Percentiles rank a stretch among this genome's conserved stretches.
Evolutionary conservation across 2,113 vertebrate genomes (phyloP).

Genomic region (Sus scrofa): DNA sequence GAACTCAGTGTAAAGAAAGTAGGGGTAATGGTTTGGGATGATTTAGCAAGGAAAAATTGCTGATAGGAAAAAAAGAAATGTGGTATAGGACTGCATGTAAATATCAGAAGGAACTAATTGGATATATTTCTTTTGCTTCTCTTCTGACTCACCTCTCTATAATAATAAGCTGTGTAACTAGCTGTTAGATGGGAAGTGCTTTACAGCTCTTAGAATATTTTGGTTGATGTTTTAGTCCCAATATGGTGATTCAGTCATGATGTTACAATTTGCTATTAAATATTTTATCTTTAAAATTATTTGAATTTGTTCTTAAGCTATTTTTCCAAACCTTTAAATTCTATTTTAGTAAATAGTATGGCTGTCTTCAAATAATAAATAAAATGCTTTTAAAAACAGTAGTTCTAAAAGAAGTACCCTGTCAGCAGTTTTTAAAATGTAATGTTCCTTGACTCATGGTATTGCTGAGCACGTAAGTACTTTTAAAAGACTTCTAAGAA

Average conservation of each 20-base stretch:
- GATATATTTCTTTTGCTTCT: slow-evolving; percentile 8
- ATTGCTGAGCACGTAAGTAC: not conserved
- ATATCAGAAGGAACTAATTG: slow-evolving; percentile 25
- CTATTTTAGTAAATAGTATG: slow-evolving; percentile 44
- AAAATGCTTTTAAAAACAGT: slow-evolving; percentile 31
- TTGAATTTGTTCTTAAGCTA: slow-evolving; percentile 48
- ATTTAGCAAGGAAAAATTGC: slow-evolving; percentile 43
- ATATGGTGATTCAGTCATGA: not conserved
- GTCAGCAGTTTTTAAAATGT: slow-evolving; percentile 28
- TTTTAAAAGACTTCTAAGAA: slow-evolving; percentile 50
- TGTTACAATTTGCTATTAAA: slow-evolving; percentile 49
- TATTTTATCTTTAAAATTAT: slow-evolving; percentile 36
- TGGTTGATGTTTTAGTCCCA: not conserved
- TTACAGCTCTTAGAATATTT: not conserved
- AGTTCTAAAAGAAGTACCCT: slow-evolving; percentile 30
- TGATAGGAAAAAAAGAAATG: not conserved
- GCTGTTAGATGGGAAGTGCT: not conserved
- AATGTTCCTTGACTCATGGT: not conserved
- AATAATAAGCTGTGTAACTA: not conserved
- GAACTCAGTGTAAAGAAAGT: slow-evolving; percentile 71
- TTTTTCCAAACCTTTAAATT: slow-evolving; percentile 43
- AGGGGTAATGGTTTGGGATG: slow-evolving; percentile 50
- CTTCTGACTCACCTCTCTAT: not conserved
- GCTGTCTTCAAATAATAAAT: slow-evolving; percentile 16
- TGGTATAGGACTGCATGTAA: not conserved